Conservation (phyloP, 1,140 invertebrate genomes). For the Rhynchophorus ferrugineus region DNA sequence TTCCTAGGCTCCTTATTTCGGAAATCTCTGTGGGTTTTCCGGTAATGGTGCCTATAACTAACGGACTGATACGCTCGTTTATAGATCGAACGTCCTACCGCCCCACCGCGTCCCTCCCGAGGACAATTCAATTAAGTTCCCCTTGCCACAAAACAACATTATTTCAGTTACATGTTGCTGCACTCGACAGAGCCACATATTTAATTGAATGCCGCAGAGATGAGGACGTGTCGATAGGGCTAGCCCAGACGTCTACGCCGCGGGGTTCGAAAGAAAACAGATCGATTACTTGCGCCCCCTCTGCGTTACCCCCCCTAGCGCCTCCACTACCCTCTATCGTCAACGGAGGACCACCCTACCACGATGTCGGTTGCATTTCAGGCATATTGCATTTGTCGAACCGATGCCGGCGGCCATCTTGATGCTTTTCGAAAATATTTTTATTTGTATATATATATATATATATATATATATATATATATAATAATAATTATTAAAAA, state of each 20-base stretch:
- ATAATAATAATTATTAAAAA: no score
- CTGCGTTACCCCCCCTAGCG: slow-evolving; percentile 2
- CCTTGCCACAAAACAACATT: slow-evolving; percentile 16
- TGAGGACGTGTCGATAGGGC: slow-evolving; percentile 28
- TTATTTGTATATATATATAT: no score
- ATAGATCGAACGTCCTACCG: no score
- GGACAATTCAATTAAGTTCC: slow-evolving; percentile 23
- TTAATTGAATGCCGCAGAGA: slow-evolving; percentile 33
- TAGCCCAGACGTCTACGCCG: slow-evolving; percentile 37
- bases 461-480: no score
- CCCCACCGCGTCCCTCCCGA: slow-evolving; percentile 16
- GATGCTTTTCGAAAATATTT: no score
- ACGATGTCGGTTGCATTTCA: slow-evolving; percentile 9
- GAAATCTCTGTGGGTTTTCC: no score
- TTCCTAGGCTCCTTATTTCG: no score
- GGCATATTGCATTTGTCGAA: slow-evolving; percentile 9
- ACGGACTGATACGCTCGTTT: no score
- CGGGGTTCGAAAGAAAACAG: slow-evolving; percentile 29
- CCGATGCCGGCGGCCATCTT: slow-evolving; percentile 27
- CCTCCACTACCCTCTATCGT: slow-evolving; percentile 2
- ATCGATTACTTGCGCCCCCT: slow-evolving; percentile 32
- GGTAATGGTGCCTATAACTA: no score
- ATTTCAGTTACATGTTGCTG: slow-evolving; percentile 26
- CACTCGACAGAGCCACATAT: slow-evolving; percentile 16
- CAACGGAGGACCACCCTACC: slow-evolving; percentile 3